Evolutionary conservation across 2,797 vertebrate genomes (phyloP).

Genomic region (Coendou prehensilis): DNA sequence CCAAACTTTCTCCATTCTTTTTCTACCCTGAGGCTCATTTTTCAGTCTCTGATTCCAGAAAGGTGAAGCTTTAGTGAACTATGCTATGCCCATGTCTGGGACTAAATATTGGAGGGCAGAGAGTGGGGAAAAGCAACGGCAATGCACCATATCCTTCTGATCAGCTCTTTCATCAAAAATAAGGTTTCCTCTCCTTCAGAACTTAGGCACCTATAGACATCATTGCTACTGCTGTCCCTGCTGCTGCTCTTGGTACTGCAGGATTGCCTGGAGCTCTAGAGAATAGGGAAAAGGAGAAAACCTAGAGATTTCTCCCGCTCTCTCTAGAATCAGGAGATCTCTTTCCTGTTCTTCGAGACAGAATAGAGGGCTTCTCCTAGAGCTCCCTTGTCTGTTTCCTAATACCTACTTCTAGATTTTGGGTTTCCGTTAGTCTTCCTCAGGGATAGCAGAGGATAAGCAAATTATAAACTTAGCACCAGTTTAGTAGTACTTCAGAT

Average conservation of each 20-base stretch:
- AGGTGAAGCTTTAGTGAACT: neutral
- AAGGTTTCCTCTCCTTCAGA: neutral
- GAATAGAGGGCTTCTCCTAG: neutral
- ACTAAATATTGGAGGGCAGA: neutral
- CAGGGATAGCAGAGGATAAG: neutral
- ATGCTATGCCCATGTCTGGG: neutral
- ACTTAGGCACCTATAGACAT: neutral
- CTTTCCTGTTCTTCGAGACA: neutral
- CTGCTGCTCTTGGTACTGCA: neutral
- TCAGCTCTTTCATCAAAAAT: neutral
- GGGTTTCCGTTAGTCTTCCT: neutral
- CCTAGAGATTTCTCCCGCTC: neutral
- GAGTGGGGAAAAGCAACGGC: neutral
- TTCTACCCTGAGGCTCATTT: neutral
- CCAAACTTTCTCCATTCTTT: constrained; percentile 7
- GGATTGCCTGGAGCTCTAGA: neutral
- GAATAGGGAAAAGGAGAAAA: neutral
- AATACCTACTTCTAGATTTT: neutral
- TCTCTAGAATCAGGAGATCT: neutral
- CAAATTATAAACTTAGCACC: neutral
- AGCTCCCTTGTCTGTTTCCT: neutral
- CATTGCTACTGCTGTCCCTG: neutral
- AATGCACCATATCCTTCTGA: neutral
- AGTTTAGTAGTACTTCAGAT: constrained; percentile 34
- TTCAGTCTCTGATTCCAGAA: constrained; percentile 30